Conservation (phyloP, 2,113 vertebrate species). For the Cynopterus brachyotis region DNA sequence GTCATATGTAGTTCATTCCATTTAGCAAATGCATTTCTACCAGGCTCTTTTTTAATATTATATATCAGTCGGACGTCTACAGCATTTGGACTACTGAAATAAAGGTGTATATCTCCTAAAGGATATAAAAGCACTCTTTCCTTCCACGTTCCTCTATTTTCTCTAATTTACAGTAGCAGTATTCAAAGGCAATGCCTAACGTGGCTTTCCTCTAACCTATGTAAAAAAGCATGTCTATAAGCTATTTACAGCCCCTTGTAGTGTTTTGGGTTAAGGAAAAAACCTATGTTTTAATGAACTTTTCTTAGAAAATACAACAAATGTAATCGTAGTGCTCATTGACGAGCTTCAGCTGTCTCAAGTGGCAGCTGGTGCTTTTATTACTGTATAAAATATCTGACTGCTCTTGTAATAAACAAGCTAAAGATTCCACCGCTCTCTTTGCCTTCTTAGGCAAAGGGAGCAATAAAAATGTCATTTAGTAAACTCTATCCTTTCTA, state of each 20-base stretch:
- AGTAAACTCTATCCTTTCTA: conserved; percentile 48
- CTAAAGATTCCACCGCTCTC: conserved; percentile 51
- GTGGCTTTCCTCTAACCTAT: not conserved
- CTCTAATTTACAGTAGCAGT: not conserved
- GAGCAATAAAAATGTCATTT: conserved; percentile 56
- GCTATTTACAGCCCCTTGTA: conserved; percentile 16
- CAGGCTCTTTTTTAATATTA: not conserved
- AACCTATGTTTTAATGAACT: conserved; percentile 50
- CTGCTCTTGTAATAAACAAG: conserved; percentile 59
- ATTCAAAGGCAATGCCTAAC: conserved; percentile 40
- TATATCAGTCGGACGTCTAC: not conserved
- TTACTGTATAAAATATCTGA: conserved; percentile 63
- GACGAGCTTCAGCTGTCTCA: conserved; percentile 6
- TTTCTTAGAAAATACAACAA: not conserved
- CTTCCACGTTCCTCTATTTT: not conserved
- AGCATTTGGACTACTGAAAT: not conserved
- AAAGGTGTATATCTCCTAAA: not conserved
- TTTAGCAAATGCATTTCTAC: not conserved
- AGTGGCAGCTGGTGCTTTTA: conserved; percentile 46
- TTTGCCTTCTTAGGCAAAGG: conserved; percentile 2
- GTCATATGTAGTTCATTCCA: not conserved
- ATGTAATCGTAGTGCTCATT: not conserved
- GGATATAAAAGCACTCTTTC: not conserved
- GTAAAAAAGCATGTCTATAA: not conserved
- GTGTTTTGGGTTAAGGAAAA: not conserved